phyloP scores from a whole-genome alignment of 2,113 vertebrate species.

The Pedetes capensis region DNA sequence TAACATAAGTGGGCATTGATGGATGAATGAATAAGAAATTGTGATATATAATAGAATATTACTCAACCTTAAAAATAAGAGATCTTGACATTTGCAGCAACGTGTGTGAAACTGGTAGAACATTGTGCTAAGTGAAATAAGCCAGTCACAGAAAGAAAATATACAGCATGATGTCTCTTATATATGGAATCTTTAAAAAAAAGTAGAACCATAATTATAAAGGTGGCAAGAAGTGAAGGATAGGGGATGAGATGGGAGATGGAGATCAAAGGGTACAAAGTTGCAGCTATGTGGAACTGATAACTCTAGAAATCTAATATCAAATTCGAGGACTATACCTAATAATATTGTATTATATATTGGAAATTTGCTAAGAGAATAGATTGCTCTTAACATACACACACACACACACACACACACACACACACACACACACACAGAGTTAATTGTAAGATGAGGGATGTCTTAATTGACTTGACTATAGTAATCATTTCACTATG shows the following conservation, averaged over 20 bases:
- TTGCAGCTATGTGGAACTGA: background rate
- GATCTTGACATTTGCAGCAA: background rate
- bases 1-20: background rate
- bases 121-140: background rate
- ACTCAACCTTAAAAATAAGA: background rate
- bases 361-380: background rate
- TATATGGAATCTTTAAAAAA: background rate
- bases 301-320: background rate
- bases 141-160: background rate
- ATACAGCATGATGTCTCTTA: background rate
- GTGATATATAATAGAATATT: background rate
- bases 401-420: no score
- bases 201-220: background rate
- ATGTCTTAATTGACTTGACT: background rate
- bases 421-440: no score
- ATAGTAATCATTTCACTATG: background rate
- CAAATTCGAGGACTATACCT: background rate
- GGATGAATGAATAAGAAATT: background rate
- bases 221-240: no score
- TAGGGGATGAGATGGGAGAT: background rate
- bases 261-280: background rate
- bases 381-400: no score
- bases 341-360: background rate
- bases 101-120: background rate
- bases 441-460: background rate